These are phyloP conservation scores for Caenorhabditis japonica DNA, from an alignment of 2,888 invertebrate genomes.

Conservation along the genomic window DNA sequence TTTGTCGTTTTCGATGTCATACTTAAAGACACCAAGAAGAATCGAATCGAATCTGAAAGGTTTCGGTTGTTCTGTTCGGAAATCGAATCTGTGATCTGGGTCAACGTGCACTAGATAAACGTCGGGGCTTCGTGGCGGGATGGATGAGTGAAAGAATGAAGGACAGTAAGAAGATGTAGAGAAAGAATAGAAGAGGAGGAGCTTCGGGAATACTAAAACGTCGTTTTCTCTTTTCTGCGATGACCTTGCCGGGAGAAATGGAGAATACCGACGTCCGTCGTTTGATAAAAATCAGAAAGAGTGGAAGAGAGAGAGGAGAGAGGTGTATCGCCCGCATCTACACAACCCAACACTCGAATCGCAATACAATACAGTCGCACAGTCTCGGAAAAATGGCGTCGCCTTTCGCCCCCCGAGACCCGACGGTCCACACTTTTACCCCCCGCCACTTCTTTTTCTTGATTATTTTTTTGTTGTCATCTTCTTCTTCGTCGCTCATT, in stretches of 20 bases:
- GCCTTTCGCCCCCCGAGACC: too few relatives aligned
- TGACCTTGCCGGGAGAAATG: conserved; percentile 41
- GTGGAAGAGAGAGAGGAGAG: too few relatives aligned
- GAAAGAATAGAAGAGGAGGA: conserved; percentile 1
- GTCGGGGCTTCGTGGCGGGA: not conserved
- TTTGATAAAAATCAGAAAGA: conserved; percentile 51
- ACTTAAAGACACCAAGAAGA: too few relatives aligned
- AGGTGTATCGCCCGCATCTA: conserved; percentile 28
- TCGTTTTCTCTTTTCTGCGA: conserved; percentile 30
- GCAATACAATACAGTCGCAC: conserved; percentile 30
- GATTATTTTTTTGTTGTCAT: too few relatives aligned
- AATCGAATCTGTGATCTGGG: too few relatives aligned
- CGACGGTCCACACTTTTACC: too few relatives aligned
- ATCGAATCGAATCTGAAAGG: too few relatives aligned
- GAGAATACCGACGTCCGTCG: conserved; percentile 4
- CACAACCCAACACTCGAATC: conserved; percentile 14
- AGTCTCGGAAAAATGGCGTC: too few relatives aligned
- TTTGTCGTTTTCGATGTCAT: conserved; percentile 16
- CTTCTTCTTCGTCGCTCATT: conserved; percentile 8
- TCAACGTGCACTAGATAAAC: conserved; percentile 31
- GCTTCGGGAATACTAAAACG: conserved; percentile 47
- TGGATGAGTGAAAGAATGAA: conserved; percentile 14
- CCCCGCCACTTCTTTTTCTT: too few relatives aligned
- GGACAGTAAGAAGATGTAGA: conserved; percentile 5
- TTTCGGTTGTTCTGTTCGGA: too few relatives aligned